phyloP scores from a whole-genome alignment of 2,888 invertebrate genomes.

The Apamea monoglypha region DNA sequence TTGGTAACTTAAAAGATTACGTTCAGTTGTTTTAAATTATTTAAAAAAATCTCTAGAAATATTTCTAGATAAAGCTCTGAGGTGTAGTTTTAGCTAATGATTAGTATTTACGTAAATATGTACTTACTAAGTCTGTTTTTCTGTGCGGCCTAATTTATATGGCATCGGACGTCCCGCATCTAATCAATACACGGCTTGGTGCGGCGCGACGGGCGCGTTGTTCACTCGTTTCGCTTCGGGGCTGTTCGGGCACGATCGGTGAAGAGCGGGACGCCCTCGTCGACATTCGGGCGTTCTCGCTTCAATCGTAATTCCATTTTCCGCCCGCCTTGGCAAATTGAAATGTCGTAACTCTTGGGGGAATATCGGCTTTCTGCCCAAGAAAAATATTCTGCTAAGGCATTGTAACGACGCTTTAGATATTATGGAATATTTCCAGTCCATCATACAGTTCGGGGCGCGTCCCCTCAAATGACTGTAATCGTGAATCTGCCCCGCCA shows the following conservation, averaged over 20 bases:
- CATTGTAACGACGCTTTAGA: slow-evolving; percentile 88
- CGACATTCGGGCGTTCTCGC: slow-evolving; percentile 85
- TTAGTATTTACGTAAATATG: slow-evolving; percentile 70
- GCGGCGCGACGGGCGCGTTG: slow-evolving; percentile 86
- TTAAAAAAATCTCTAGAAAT: not conserved
- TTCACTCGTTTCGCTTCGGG: slow-evolving; percentile 80
- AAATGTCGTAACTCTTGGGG: slow-evolving; percentile 91
- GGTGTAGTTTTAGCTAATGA: slow-evolving; percentile 23
- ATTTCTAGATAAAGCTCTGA: slow-evolving; percentile 18
- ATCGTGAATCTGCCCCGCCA: slow-evolving; percentile 83
- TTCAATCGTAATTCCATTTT: slow-evolving; percentile 91
- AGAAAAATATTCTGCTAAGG: slow-evolving; percentile 89
- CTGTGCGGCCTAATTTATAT: slow-evolving; percentile 90
- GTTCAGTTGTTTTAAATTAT: not conserved
- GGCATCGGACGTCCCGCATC: slow-evolving; percentile 90
- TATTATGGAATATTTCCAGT: slow-evolving; percentile 89
- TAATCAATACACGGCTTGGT: slow-evolving; percentile 89
- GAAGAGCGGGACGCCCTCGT: slow-evolving; percentile 75
- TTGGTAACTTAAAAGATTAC: not conserved
- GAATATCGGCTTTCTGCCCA: slow-evolving; percentile 90
- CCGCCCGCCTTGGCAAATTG: slow-evolving; percentile 91
- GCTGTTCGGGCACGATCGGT: slow-evolving; percentile 78
- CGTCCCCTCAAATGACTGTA: slow-evolving; percentile 84
- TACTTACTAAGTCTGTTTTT: slow-evolving; percentile 82
- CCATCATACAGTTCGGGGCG: slow-evolving; percentile 84